These are phyloP conservation scores for Microcebus tavaratra DNA, from an alignment of 2,113 vertebrate genomes.

Conservation along the genomic window DNA sequence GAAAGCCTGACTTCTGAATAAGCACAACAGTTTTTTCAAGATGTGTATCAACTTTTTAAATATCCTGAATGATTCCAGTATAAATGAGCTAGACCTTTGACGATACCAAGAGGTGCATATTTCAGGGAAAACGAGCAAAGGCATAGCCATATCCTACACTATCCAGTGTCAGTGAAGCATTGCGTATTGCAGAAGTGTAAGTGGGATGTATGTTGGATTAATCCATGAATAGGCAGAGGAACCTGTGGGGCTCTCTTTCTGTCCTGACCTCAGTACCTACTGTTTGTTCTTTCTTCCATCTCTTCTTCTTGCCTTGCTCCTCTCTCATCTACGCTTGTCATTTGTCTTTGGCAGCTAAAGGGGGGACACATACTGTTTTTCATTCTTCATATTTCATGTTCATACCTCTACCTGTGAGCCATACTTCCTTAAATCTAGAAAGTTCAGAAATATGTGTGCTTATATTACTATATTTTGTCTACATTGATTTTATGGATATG, in stretches of 20 bases:
- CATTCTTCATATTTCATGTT: neutral
- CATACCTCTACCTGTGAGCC: neutral
- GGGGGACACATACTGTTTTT: neutral
- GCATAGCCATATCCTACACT: rapidly evolving
- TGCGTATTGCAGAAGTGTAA: neutral
- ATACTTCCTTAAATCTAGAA: neutral
- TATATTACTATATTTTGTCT: too few relatives aligned
- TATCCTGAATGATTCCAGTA: neutral
- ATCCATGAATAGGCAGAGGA: neutral
- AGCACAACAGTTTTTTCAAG: neutral
- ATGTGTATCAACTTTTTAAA: neutral
- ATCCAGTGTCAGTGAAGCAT: neutral
- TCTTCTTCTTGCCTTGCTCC: neutral
- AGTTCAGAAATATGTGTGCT: neutral
- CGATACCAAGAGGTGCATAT: neutral
- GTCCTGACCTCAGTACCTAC: neutral
- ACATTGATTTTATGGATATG: neutral
- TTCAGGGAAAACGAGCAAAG: neutral
- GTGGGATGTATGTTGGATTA: neutral
- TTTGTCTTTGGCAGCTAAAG: neutral
- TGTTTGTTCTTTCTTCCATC: neutral
- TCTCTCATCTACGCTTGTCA: neutral
- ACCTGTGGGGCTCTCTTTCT: too few relatives aligned
- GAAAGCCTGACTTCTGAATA: neutral
- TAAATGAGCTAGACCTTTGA: neutral